A percentile compares a stretch with the other conserved stretches of the same genome.
Conservation (phyloP, 2,888 invertebrate genomes). For the Branchipolynoe longqiensis region DNA sequence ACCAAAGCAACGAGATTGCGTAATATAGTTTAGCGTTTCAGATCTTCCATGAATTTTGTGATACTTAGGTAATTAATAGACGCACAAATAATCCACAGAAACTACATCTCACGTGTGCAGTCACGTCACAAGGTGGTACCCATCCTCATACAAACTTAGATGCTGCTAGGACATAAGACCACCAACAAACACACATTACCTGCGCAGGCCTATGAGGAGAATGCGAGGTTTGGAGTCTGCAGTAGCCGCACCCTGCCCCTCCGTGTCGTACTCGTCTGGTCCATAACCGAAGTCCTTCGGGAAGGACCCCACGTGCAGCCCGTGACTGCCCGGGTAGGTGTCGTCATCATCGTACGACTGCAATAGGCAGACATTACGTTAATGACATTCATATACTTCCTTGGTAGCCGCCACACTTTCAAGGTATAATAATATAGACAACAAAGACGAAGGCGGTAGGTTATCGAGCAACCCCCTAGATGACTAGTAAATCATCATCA, state of each 20-base stretch:
- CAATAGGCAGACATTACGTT: slow-evolving; percentile 40
- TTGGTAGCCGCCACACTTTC: neutral
- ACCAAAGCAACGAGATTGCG: too few species aligned
- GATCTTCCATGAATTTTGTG: too few species aligned
- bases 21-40: too few species aligned
- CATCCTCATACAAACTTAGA: too few species aligned
- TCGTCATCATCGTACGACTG: slow-evolving; percentile 72
- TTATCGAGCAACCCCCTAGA: too few species aligned
- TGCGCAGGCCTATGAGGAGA: slow-evolving; percentile 95
- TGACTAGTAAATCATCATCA: too few species aligned
- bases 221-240: slow-evolving; percentile 95
- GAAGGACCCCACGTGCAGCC: slow-evolving; percentile 86
- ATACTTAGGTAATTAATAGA: too few species aligned
- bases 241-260: slow-evolving; percentile 80
- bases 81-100: too few species aligned
- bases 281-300: slow-evolving; percentile 94
- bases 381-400: neutral
- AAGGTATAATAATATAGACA: neutral
- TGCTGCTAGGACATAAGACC: too few species aligned
- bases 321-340: slow-evolving; percentile 62
- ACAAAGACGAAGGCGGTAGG: neutral
- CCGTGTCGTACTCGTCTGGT: slow-evolving; percentile 85
- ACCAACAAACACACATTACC: too few species aligned
- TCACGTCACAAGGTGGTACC: too few species aligned
- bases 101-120: too few species aligned